Base-by-base conservation (phyloP, 2,113 vertebrate genomes). In the Oryzias melastigma region DNA sequence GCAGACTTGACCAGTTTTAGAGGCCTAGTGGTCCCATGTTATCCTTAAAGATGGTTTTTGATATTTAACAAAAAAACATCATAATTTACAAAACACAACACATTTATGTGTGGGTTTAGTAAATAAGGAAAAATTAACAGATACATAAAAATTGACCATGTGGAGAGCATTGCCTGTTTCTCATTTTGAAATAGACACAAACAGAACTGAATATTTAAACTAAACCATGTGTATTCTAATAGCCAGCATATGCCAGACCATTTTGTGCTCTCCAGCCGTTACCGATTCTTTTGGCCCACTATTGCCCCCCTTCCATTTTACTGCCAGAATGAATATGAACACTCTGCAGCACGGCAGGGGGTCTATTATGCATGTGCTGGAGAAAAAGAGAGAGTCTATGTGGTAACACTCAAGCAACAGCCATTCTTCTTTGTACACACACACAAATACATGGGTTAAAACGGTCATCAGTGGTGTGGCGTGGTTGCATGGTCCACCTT, bases 221-320 rank as follows among this genome's bases (percentile, higher is more conserved):
- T 29, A 55, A 52, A 68, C 35, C 13, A 29, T 44, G 42, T 70
- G 57, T 73, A 62, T 82, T 81, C 66, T 71, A 74, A 72, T 71
- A 56, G 58, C 46, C 24, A 59, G 54, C 50, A 60, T 76, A 58
- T 91, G 88, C 76, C 88, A 86, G 91, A 91, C 89, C 64, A 68
- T 49, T 75, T 65, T 74, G 20, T 58, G 12, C 56, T 63, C 72
- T 70, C 52, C 45, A 79, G 65, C 68, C 66, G 78, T 50, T n/a
- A 60, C 24, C 3, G 59, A 70, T 66, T 80, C 65, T 47, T 58
- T 44, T 19, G 45, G 54, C 61, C 47, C 56, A 70, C 78, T 76
- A 72, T 78, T 56, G 54, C 56, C 41, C 44, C 58, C 24, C 8
- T 12, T 5, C 22, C 50, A 27, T 65, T 62, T 67, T 62, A 64